Conservation (phyloP, 2,888 invertebrate species). For the Drosophila hawaiiensis region DNA sequence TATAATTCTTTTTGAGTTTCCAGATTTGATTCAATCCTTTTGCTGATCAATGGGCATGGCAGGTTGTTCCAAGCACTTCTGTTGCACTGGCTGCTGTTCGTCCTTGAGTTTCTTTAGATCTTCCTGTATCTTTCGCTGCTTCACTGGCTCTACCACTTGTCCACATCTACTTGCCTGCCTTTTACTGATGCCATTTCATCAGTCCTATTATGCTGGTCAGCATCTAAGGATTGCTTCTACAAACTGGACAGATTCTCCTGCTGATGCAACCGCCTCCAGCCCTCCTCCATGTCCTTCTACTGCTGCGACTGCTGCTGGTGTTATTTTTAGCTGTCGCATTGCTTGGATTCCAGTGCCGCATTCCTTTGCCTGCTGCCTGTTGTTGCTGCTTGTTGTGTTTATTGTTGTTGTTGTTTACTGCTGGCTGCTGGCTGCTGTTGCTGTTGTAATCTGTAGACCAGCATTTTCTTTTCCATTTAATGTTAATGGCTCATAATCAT, state of each 20-base stretch:
- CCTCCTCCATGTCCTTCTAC: background rate
- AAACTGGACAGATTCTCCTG: constrained; percentile 15
- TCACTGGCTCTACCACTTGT: background rate
- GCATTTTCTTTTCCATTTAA: constrained; percentile 82
- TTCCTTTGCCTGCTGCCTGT: constrained; percentile 46
- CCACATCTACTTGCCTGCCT: background rate
- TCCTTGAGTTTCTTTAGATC: background rate
- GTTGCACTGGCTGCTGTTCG: background rate
- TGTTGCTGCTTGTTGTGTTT: constrained; percentile 28
- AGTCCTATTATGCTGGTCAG: background rate
- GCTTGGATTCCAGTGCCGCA: constrained; percentile 72
- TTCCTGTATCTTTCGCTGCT: background rate
- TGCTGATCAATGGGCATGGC: no score
- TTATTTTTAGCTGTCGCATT: constrained; percentile 80
- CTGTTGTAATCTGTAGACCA: constrained; percentile 78
- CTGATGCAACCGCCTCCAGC: background rate
- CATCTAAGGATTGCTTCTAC: background rate
- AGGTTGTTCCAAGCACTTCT: no score
- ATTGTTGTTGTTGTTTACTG: constrained; percentile 35
- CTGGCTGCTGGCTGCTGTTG: constrained; percentile 35
- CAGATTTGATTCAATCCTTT: no score
- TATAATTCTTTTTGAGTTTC: no score
- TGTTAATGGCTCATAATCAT: constrained; percentile 82
- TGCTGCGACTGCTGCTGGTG: constrained; percentile 53
- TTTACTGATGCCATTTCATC: background rate